These are phyloP conservation scores for Gavia stellata DNA, from an alignment of 2,113 vertebrate species.

Conservation along the genomic window DNA sequence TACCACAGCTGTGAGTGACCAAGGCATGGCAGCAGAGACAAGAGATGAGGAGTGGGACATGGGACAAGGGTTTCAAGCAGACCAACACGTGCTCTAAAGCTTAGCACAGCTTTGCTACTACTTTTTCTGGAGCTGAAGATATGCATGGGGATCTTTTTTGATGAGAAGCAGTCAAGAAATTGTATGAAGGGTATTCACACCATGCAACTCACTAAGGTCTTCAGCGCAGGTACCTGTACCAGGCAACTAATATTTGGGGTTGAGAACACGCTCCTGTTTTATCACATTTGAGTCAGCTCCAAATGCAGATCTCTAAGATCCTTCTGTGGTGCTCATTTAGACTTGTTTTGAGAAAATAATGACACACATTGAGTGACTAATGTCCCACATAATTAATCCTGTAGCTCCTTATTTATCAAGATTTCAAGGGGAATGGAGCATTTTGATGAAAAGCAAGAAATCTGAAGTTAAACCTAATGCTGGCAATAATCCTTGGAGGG, in stretches of 20 bases:
- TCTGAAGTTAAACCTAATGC: not conserved
- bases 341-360: slow-evolving; percentile 41
- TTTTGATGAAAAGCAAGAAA: not conserved
- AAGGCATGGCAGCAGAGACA: not conserved
- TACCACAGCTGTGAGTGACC: not conserved
- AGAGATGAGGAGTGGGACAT: no score
- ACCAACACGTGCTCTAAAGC: not conserved
- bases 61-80: not conserved
- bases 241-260: not conserved
- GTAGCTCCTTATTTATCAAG: slow-evolving; percentile 9
- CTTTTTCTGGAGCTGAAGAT: not conserved
- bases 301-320: not conserved
- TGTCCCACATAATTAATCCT: slow-evolving; percentile 20
- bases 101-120: not conserved
- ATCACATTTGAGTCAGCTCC: not conserved
- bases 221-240: fast-evolving
- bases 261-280: not conserved
- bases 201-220: not conserved
- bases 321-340: not conserved
- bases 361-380: slow-evolving; percentile 24
- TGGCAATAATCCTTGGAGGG: not conserved
- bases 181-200: not conserved
- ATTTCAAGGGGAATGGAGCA: not conserved
- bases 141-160: not conserved
- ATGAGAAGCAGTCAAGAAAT: not conserved